Conservation (phyloP, 2,797 vertebrate species). For the Tenualosa ilisha region DNA sequence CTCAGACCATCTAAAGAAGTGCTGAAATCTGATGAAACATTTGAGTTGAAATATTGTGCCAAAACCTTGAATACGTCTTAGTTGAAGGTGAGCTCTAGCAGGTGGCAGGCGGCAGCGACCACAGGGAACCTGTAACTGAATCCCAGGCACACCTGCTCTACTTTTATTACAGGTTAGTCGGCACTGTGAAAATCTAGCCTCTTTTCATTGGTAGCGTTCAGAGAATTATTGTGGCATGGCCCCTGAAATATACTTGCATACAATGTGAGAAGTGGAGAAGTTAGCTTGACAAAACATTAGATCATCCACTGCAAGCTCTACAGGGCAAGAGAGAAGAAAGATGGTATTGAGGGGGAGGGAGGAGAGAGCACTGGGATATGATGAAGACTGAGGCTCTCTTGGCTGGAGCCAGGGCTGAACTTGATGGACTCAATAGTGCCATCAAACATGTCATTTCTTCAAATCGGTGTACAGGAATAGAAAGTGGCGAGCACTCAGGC, state of each 20-base stretch:
- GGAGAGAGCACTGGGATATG: not conserved
- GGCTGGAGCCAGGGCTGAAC: not conserved
- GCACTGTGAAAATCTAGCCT: conserved; percentile 69
- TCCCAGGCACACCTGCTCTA: conserved; percentile 77
- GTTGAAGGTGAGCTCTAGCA: conserved; percentile 52
- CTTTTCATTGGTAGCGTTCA: conserved; percentile 60
- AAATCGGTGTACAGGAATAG: conserved; percentile 5
- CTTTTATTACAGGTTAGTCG: conserved; percentile 61
- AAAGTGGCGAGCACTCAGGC: not conserved
- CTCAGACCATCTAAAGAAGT: not conserved
- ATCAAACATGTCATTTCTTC: not conserved
- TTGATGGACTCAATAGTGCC: not conserved
- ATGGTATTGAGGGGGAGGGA: not conserved
- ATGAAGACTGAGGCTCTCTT: not conserved
- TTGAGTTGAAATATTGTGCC: not conserved
- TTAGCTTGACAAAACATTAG: not conserved
- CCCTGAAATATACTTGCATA: not conserved
- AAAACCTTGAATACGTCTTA: not conserved
- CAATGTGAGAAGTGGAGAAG: not conserved
- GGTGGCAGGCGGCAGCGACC: conserved; percentile 55
- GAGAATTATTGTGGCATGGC: conserved; percentile 8
- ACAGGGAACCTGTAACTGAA: conserved; percentile 65
- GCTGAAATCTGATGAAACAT: conserved; percentile 6
- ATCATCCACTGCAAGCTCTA: not conserved
- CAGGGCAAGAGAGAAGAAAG: not conserved